Base-by-base conservation (phyloP, 2,113 vertebrate species). In the Parotia lawesii region DNA sequence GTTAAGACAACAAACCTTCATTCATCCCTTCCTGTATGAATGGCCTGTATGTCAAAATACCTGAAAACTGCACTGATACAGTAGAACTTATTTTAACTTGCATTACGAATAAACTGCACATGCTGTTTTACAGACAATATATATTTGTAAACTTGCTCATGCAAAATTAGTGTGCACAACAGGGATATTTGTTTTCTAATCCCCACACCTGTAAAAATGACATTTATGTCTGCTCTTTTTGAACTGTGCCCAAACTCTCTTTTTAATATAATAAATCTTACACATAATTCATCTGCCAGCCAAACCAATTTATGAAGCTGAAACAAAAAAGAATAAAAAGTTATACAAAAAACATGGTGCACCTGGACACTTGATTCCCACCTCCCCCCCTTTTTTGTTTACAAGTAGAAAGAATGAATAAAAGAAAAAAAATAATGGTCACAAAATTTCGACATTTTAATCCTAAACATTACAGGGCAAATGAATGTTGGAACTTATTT, bases 391-490 rank as follows among this genome's bases (percentile, higher is more conserved):
- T 88, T 95, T 96, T 87, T 58, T 62, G 69, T 97, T 96, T 95
- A 94, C 76, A 95, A 90, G 89, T 85, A 96, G 94, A 97, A 90
- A 80, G 94, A 96, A 91, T 79, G 90, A 97, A 92, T 82, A 96
- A 96, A 97, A 97, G 96, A 88, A 96, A 95, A 97, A 94, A 96
- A 89, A 96, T 97, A 96, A 96, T 96, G 97, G 97, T 98, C 98
- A 98, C 96, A 98, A 97, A 97, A 95, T 97, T 97, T 97, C 33
- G 97, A 98, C 97, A 94, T 96, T 98, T 98, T 98, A 98, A 98
- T 98, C 97, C 98, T 98, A 98, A 97, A 98, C 95, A 96, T 97
- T 98, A 98, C 96, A 98, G 95, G 96, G 97, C 89, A 98, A 98
- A 97, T 95, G 92, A 96, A 98, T 97, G 95, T 76, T 95, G 97